Evolutionary conservation across 2,797 vertebrate genomes (phyloP), one percentile per base, ranked within the genome.

Genomic region (Sebastes flavidus): DNA sequence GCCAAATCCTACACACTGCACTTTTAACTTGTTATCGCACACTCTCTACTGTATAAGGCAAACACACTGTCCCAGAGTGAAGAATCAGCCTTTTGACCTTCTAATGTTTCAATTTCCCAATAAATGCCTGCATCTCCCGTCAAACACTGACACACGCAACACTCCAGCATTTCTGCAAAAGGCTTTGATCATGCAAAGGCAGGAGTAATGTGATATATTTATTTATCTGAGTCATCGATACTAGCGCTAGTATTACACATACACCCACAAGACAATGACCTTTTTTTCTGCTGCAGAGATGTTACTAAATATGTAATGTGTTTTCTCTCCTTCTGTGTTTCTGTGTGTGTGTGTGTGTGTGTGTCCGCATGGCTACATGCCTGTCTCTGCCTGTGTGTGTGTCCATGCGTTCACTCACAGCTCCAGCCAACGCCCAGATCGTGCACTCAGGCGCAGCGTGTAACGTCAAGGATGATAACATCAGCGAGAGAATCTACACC

Each of bases 381-480:
- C 56, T 80, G 13, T 69, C n/a, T 68, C 3, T 55, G 63, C 5
- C 13, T 34, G 56, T 59, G 30, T 34, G 62, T 67, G 65, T 74
- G 80, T 85, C 46, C 79, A 56, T 84, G 74, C 16, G n/a, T 82
- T 62, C 29, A 22, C 77, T 76, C 82, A 77, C 95, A 99, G 99
- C 98, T 94, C 97, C 97, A 71, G 97, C 99, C 80, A 98, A 98
- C 71, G 99, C 98, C 54, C 98, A 99, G 94, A 99, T 99, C 4
- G 97, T 98, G 86, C 98, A 99, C 66, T 97, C 97, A 1, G 98
- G 99, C 54, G 98, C 98, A 81, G 98, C 99, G 0, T 99, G 99
- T 8, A 98, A 99, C 91, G 98, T 99, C 88, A 99, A 99, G 87
- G 98, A 99, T 87, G 98, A 99, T 90, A 99, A 98, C 94, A 97